Evolutionary conservation across 2,113 vertebrate genomes (phyloP).

Genomic region (Sylvia atricapilla): DNA sequence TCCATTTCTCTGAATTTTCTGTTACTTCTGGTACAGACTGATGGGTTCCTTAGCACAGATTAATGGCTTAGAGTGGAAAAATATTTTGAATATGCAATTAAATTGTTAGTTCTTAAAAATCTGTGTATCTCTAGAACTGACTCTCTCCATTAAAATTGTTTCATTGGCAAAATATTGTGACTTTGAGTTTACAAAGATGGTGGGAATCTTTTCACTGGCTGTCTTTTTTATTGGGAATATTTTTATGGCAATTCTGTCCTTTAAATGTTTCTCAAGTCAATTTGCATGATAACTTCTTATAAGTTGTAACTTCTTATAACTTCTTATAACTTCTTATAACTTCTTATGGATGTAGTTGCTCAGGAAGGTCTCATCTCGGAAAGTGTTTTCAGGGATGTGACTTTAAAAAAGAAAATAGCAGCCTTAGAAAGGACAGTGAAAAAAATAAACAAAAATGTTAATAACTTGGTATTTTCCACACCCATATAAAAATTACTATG

Average conservation of each 20-base stretch:
- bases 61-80: background rate
- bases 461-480: background rate
- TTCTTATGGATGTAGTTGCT: background rate
- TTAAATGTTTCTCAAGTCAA: background rate
- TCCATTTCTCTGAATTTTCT: background rate
- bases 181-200: background rate
- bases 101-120: background rate
- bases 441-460: background rate
- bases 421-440: background rate
- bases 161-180: background rate
- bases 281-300: background rate
- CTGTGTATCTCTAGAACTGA: background rate
- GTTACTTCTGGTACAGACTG: background rate
- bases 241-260: background rate
- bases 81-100: background rate
- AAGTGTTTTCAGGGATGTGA: background rate
- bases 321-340: background rate
- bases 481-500: background rate
- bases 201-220: background rate
- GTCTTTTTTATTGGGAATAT: background rate
- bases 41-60: background rate
- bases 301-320: background rate
- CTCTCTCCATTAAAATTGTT: background rate
- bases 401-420: background rate
- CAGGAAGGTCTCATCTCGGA: background rate